phyloP scores from a whole-genome alignment of 2,797 vertebrate species.

The Thamnophis elegans region DNA sequence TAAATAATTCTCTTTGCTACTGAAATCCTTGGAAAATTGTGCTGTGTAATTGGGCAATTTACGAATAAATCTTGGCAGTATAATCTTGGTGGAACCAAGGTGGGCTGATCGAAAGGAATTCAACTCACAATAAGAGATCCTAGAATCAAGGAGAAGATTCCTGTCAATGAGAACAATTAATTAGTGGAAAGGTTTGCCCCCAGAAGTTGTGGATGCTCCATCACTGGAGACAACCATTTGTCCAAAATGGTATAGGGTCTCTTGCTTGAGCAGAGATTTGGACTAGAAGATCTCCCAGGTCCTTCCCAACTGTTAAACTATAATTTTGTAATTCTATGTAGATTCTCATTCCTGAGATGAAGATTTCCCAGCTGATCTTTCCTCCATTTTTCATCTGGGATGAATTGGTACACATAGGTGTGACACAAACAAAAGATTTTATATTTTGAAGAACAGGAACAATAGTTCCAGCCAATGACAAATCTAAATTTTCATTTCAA shows the following conservation, averaged over 20 bases:
- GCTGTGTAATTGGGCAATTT: neutral
- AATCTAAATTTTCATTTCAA: neutral
- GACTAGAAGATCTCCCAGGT: too few relatives aligned
- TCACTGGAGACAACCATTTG: too few relatives aligned
- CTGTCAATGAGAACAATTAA: too few relatives aligned
- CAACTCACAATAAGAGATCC: neutral
- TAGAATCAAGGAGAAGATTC: neutral
- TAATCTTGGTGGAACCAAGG: neutral
- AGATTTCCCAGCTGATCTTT: neutral
- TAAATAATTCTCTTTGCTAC: neutral
- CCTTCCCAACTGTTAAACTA: too few relatives aligned
- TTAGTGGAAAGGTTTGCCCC: too few relatives aligned
- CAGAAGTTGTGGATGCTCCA: too few relatives aligned
- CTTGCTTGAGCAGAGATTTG: too few relatives aligned
- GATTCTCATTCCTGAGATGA: neutral
- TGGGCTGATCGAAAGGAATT: neutral
- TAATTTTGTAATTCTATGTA: neutral
- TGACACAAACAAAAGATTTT: neutral
- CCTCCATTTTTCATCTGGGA: neutral
- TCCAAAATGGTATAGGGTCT: too few relatives aligned
- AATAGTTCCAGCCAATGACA: neutral
- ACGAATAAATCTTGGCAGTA: neutral
- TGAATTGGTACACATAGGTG: neutral
- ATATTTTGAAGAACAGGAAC: neutral
- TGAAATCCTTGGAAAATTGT: neutral